These are phyloP conservation scores for Zelleria hepariella DNA, from an alignment of 2,888 invertebrate species.

Conservation along the genomic window DNA sequence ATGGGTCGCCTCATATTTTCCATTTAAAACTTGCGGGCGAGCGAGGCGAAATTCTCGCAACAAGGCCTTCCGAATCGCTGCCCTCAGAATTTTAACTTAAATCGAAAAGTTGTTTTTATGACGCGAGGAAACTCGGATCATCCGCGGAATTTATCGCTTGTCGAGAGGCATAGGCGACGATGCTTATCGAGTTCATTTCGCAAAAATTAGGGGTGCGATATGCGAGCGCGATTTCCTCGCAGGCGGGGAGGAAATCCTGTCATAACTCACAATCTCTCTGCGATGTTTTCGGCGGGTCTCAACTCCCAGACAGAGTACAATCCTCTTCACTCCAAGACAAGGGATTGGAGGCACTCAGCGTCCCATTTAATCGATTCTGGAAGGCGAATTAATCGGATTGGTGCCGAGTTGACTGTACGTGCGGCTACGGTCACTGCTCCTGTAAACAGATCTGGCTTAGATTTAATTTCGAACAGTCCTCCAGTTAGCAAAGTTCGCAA, in stretches of 20 bases:
- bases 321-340: neutral
- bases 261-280: conserved; percentile 33
- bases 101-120: neutral
- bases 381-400: conserved; percentile 1
- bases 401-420: neutral
- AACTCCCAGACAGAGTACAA: conserved; percentile 5
- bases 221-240: conserved; percentile 22
- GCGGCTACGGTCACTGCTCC: neutral
- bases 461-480: neutral
- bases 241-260: conserved; percentile 27
- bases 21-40: neutral
- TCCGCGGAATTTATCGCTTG: conserved; percentile 12
- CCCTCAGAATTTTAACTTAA: neutral
- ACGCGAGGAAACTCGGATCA: neutral
- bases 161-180: conserved; percentile 7
- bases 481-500: neutral
- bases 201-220: conserved; percentile 30
- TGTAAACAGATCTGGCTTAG: neutral
- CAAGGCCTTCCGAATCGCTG: neutral
- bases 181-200: conserved; percentile 30
- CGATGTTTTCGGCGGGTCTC: neutral
- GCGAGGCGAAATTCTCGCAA: too few species aligned
- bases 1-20: conserved; percentile 2
- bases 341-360: neutral
- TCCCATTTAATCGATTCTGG: neutral